Base-by-base conservation (phyloP, 2,113 vertebrate genomes). In the Proterorhinus semilunaris region DNA sequence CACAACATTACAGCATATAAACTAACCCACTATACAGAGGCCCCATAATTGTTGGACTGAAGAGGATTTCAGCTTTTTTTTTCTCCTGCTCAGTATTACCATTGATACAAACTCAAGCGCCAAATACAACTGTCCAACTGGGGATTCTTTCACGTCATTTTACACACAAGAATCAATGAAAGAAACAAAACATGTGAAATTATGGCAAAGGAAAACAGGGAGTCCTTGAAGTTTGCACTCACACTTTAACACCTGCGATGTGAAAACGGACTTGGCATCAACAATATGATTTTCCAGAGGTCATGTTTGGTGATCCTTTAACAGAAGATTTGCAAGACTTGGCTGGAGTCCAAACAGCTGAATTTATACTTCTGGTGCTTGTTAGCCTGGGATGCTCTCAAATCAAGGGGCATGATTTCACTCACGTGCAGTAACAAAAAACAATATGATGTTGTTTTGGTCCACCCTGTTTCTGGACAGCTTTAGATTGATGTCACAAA, bases 351-450 rank as follows among this genome's bases (percentile, higher is more conserved):
- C 67, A 82, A 92, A 89, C 85, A 87, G 91, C 92, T 90, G 90
- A 91, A 90, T 92, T 94, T 93, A 90, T 88, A 88, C 78, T 88
- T 91, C 87, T 92, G 82, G 89, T 91, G 92, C 89, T 91, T 92
- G 90, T 93, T 93, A 92, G 91, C 88, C 58, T 75, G 76, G 55
- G 78, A 91, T 90, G 89, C 92, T 78, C 88, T 86, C 78, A 87
- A 87, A 90, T 91, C 75, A 91, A 91, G 83, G 84, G 53, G 90
- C 91, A 91, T 92, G 86, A 91, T 91, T 94, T 94, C 90, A 91
- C 86, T 80, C 82, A 61, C 58, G 72, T 80, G 86, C 69, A 85
- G 62, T 79, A 87, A 91, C 86, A 71, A 88, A 88, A 91, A 86
- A 77, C 73, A 88, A 85, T 81, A 86, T 83, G 55, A 68, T 71